Percentiles rank a stretch among this genome's conserved stretches.
phyloP scores from a whole-genome alignment of 2,888 invertebrate species.

The Macaria notata region DNA sequence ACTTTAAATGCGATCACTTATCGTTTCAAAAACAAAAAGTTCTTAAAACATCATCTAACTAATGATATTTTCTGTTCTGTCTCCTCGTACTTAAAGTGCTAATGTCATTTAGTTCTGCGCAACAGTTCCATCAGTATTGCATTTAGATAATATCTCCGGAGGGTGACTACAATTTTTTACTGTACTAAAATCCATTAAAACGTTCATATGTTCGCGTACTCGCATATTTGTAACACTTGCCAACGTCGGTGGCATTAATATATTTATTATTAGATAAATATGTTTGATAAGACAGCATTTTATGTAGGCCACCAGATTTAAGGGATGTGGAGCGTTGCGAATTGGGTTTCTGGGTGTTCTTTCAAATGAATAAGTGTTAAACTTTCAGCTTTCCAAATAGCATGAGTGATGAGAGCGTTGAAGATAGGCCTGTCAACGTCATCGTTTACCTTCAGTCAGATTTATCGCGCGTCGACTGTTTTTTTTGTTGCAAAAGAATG shows the following conservation, averaged over 20 bases:
- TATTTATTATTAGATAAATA: conserved; percentile 33
- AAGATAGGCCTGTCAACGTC: conserved; percentile 5
- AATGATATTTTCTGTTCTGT: too few species aligned
- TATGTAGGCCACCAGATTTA: conserved; percentile 25
- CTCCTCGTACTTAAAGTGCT: not conserved
- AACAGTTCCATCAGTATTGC: conserved; percentile 1
- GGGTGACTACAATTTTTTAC: conserved; percentile 3
- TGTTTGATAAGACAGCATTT: conserved; percentile 27
- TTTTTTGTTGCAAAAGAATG: conserved; percentile 8
- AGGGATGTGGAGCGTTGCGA: conserved; percentile 23
- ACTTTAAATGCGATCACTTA: too few species aligned
- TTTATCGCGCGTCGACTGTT: conserved; percentile 4
- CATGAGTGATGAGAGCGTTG: not conserved
- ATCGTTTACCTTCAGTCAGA: conserved; percentile 16
- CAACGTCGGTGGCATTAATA: conserved; percentile 29
- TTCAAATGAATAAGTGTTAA: conserved; percentile 7
- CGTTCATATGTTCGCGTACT: conserved; percentile 22
- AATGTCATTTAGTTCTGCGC: conserved; percentile 2
- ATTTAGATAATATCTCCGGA: conserved; percentile 5
- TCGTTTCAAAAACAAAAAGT: too few species aligned
- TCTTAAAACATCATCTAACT: too few species aligned
- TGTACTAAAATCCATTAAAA: conserved; percentile 15
- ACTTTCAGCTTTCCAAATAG: not conserved
- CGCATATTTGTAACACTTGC: conserved; percentile 24
- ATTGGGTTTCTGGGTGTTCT: conserved; percentile 15